phyloP scores from a whole-genome alignment of 1,140 invertebrate genomes.

The Drosophila eugracilis region DNA sequence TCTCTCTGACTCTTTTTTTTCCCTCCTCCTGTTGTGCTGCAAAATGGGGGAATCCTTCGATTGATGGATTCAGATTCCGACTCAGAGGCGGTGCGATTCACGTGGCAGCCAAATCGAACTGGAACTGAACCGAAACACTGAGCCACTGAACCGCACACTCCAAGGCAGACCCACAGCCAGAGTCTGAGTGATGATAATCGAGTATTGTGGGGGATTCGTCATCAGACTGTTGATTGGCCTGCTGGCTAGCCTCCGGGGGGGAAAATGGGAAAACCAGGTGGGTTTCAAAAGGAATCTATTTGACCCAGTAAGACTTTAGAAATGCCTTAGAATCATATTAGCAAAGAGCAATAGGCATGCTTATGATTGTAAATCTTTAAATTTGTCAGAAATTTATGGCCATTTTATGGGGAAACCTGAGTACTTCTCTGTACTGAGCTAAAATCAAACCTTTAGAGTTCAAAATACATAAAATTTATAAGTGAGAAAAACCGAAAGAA shows the following conservation, averaged over 20 bases:
- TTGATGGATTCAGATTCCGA: slow-evolving; percentile 3
- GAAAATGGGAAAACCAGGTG: not conserved
- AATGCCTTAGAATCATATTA: too few relatives aligned
- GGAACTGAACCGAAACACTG: slow-evolving; percentile 36
- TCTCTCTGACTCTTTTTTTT: not conserved
- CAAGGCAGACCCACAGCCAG: not conserved
- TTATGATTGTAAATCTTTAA: too few relatives aligned
- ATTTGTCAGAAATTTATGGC: too few relatives aligned
- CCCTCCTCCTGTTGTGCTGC: not conserved
- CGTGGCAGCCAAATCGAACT: slow-evolving; percentile 13
- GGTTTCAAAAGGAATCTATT: too few relatives aligned
- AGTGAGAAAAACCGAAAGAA: not conserved
- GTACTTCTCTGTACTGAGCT: too few relatives aligned
- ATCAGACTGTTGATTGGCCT: not conserved
- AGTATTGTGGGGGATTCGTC: slow-evolving; percentile 1
- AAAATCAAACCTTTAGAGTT: not conserved
- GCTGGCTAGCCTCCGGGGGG: too few relatives aligned
- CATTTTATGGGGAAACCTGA: too few relatives aligned
- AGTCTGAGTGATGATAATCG: slow-evolving; percentile 26
- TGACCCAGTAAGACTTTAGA: too few relatives aligned
- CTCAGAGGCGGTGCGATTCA: not conserved
- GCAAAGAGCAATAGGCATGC: too few relatives aligned
- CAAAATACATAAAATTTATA: not conserved
- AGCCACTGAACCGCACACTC: slow-evolving; percentile 25
- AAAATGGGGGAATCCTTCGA: slow-evolving; percentile 10